phyloP scores from a whole-genome alignment of 1,140 invertebrate species.

The Lepidurus couesii region DNA sequence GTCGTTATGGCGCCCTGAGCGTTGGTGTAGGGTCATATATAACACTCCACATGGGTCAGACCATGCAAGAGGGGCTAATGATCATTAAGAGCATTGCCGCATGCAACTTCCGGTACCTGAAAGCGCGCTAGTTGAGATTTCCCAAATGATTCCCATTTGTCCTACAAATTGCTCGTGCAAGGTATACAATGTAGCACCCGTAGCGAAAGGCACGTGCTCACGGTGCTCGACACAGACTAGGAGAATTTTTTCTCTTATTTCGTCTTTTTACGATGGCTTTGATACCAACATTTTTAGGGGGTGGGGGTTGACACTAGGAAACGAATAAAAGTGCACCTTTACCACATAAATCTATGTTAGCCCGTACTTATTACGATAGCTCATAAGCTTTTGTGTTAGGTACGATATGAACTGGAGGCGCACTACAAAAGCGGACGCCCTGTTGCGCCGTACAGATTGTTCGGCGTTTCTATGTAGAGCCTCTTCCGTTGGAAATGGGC shows the following conservation, averaged over 20 bases:
- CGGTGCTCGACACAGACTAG: not conserved
- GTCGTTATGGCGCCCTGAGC: slow-evolving; percentile 7
- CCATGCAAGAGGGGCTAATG: not conserved
- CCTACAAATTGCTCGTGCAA: slow-evolving; percentile 15
- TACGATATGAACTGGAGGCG: not conserved
- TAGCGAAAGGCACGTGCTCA: not conserved
- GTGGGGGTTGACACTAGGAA: not conserved
- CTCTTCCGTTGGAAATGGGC: not conserved
- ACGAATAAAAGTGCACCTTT: not conserved
- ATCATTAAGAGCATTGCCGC: slow-evolving; percentile 12
- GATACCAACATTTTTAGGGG: not conserved
- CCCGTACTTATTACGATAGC: not conserved
- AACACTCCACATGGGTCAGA: slow-evolving; percentile 13
- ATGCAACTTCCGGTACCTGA: slow-evolving; percentile 15
- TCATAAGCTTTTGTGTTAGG: not conserved
- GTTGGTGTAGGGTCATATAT: not conserved
- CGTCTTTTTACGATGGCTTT: not conserved
- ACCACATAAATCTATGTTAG: not conserved
- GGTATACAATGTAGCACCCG: slow-evolving; percentile 6
- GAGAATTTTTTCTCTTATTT: not conserved
- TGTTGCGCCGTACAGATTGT: slow-evolving; percentile 1
- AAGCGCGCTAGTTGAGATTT: not conserved
- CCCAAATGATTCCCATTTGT: slow-evolving; percentile 16
- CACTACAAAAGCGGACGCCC: not conserved
- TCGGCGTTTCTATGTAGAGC: not conserved